Conservation (phyloP, 2,797 vertebrate genomes). For the Melopsittacus undulatus region DNA sequence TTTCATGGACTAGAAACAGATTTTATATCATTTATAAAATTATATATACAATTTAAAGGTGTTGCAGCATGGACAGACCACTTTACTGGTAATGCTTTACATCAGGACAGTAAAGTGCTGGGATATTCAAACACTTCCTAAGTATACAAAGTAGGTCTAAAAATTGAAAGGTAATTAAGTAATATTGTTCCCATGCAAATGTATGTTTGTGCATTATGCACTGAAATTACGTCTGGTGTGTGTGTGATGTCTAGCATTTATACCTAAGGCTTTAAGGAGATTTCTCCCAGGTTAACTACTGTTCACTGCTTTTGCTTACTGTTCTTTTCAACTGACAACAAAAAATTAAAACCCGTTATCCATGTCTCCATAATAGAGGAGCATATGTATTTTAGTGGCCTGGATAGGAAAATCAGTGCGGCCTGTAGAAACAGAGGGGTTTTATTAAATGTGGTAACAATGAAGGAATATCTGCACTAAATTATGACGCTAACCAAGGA, state of each 20-base stretch:
- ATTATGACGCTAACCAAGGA: constrained; percentile 78
- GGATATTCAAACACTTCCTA: constrained; percentile 71
- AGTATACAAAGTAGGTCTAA: constrained; percentile 70
- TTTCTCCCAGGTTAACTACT: constrained; percentile 68
- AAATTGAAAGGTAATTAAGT: constrained; percentile 77
- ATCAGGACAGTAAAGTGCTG: constrained; percentile 70
- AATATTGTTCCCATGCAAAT: constrained; percentile 77
- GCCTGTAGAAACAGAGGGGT: constrained; percentile 65
- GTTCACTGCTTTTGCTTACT: constrained; percentile 47
- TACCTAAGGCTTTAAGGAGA: constrained; percentile 48
- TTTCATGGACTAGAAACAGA: constrained; percentile 75
- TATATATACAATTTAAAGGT: constrained; percentile 83
- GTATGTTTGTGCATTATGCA: constrained; percentile 48
- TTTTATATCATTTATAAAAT: constrained; percentile 86
- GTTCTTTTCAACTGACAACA: constrained; percentile 59
- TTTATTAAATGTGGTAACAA: constrained; percentile 72
- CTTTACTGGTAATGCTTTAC: constrained; percentile 73
- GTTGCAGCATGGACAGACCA: constrained; percentile 71
- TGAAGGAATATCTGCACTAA: constrained; percentile 78
- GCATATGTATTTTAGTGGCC: constrained; percentile 55
- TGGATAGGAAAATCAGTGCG: constrained; percentile 1
- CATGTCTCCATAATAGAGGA: not conserved
- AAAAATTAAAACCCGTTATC: constrained; percentile 60
- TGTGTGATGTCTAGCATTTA: constrained; percentile 60
- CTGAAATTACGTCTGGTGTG: constrained; percentile 64